Evolutionary conservation across 2,797 vertebrate genomes (phyloP).

Genomic region (Pseudochirops cupreus): DNA sequence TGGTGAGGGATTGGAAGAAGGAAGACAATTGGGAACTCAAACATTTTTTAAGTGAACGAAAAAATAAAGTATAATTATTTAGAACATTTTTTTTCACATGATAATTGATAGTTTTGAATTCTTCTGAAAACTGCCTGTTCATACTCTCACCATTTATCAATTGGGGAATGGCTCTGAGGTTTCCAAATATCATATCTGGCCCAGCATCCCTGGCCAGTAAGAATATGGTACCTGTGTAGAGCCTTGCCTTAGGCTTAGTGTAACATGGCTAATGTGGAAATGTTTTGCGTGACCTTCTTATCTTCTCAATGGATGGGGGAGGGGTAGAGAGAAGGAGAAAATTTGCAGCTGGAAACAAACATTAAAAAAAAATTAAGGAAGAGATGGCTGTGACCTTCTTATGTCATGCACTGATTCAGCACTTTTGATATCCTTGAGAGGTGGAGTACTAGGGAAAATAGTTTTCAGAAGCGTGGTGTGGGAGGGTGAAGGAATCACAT

Average conservation of each 20-base stretch:
- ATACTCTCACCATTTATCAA: neutral
- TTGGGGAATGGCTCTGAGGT: neutral
- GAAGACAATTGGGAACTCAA: neutral
- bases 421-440: neutral
- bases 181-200: neutral
- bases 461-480: neutral
- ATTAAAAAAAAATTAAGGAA: neutral
- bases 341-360: neutral
- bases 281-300: neutral
- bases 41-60: neutral
- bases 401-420: neutral
- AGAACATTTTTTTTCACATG: neutral
- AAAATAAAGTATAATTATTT: neutral
- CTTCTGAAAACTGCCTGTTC: neutral
- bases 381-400: neutral
- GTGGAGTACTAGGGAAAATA: neutral
- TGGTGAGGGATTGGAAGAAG: neutral
- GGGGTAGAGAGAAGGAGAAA: neutral
- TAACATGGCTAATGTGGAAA: neutral
- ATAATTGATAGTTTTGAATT: neutral
- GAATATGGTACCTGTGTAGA: neutral
- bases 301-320: neutral
- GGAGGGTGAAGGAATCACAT: neutral
- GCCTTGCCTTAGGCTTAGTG: neutral
- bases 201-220: neutral